A percentile compares a stretch with the other conserved stretches of the same genome.
Conservation (phyloP, 2,113 vertebrate genomes). For the Corapipo altera region DNA sequence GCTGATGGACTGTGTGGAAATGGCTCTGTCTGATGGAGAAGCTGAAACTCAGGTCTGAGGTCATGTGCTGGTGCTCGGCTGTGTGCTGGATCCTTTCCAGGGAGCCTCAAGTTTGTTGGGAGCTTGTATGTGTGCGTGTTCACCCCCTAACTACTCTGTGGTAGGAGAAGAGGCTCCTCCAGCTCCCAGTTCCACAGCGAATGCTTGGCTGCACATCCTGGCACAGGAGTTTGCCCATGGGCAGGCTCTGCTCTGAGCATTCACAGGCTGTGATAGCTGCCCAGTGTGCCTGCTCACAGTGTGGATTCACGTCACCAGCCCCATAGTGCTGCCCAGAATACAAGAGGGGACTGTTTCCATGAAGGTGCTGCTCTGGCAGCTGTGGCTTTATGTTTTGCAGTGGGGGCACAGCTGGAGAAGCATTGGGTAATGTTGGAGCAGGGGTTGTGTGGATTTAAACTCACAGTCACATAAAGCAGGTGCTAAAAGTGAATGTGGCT, state of each 20-base stretch:
- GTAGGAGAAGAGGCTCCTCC: neutral
- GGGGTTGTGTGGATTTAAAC: neutral
- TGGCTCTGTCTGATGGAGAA: neutral
- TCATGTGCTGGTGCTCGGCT: neutral
- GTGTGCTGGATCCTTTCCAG: neutral
- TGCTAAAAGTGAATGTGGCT: neutral
- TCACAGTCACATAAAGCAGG: neutral
- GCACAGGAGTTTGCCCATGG: neutral
- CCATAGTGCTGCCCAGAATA: neutral
- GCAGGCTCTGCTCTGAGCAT: accelerated
- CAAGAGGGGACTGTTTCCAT: neutral
- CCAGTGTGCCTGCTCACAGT: neutral
- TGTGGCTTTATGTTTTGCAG: neutral
- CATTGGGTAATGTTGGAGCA: accelerated
- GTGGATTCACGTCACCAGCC: accelerated
- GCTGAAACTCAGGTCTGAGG: neutral
- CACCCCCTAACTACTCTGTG: neutral
- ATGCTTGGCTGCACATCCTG: neutral
- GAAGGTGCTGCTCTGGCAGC: neutral
- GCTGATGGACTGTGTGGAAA: neutral
- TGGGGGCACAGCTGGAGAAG: neutral
- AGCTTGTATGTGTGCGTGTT: neutral
- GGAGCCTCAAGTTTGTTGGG: neutral
- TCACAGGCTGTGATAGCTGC: neutral
- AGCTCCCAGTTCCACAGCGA: neutral